Conservation (phyloP, 37 sponge, comb jelly and placozoan genomes). For the Corticium candelabrum region DNA sequence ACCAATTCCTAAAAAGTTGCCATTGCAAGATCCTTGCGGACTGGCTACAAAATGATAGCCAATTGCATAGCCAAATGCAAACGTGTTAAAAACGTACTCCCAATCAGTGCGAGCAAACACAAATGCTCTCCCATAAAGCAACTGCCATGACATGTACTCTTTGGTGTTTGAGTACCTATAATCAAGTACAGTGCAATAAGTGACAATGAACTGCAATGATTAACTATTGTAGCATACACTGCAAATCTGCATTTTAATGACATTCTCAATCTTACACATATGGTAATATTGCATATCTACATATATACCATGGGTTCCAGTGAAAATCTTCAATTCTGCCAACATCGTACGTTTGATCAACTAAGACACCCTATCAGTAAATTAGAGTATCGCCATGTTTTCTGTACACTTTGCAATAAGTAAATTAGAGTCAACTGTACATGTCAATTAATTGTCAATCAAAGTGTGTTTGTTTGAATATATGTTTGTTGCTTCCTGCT, state of each 20-base stretch:
- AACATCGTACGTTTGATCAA: slow-evolving; percentile 40
- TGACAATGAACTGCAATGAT: too few relatives aligned
- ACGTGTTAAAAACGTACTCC: slow-evolving; percentile 60
- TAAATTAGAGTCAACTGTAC: too few relatives aligned
- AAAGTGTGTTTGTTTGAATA: too few relatives aligned
- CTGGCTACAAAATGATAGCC: slow-evolving; percentile 40
- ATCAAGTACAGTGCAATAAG: too few relatives aligned
- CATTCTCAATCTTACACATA: not conserved
- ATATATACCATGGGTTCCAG: slow-evolving; percentile 36
- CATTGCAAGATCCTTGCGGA: slow-evolving; percentile 36
- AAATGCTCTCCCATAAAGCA: slow-evolving; percentile 29
- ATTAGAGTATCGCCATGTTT: too few relatives aligned
- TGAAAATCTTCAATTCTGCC: slow-evolving; percentile 44
- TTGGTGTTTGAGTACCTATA: slow-evolving; percentile 29
- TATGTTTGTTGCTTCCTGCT: too few relatives aligned
- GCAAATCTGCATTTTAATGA: too few relatives aligned
- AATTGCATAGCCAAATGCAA: slow-evolving; percentile 47
- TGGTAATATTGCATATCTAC: not conserved
- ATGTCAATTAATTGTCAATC: too few relatives aligned
- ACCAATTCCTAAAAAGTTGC: slow-evolving; percentile 49
- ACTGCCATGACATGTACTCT: slow-evolving; percentile 32
- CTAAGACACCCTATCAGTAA: slow-evolving; percentile 37
- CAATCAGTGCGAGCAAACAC: slow-evolving; percentile 59
- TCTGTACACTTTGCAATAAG: too few relatives aligned
- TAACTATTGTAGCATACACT: too few relatives aligned